Conservation (phyloP, 2,888 invertebrate species). For the Seira musarum region DNA sequence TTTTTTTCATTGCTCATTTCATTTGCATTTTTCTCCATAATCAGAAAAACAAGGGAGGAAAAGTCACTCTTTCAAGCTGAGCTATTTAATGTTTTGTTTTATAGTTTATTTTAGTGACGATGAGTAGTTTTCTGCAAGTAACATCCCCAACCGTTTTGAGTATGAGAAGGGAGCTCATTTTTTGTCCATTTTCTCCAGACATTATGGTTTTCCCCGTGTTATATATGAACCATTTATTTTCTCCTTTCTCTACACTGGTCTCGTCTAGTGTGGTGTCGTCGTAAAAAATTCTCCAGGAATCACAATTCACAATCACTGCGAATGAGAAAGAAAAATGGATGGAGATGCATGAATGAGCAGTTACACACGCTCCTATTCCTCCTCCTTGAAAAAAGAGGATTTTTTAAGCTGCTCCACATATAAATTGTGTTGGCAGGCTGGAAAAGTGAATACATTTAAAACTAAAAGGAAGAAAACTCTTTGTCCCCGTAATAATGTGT, state of each 20-base stretch:
- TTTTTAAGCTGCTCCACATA: background rate
- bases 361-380: slow-evolving; percentile 9
- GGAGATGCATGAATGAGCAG: slow-evolving; percentile 30
- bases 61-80: background rate
- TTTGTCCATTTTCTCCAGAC: slow-evolving; percentile 2
- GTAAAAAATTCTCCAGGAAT: background rate
- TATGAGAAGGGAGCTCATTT: background rate
- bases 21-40: slow-evolving; percentile 13
- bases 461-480: slow-evolving; percentile 12
- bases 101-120: slow-evolving; percentile 2
- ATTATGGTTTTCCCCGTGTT: background rate
- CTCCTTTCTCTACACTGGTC: background rate
- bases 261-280: background rate
- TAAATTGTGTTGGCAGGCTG: slow-evolving; percentile 6
- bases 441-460: background rate
- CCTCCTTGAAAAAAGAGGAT: slow-evolving; percentile 9
- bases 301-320: background rate
- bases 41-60: background rate
- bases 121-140: background rate
- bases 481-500: slow-evolving; percentile 12
- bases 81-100: slow-evolving; percentile 12
- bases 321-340: background rate
- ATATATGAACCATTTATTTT: slow-evolving; percentile 20
- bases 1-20: slow-evolving; percentile 7
- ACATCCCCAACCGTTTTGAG: background rate